Percentiles rank a stretch among this genome's conserved stretches.
Conservation (phyloP, 2,113 vertebrate species). For the Maccullochella peelii region DNA sequence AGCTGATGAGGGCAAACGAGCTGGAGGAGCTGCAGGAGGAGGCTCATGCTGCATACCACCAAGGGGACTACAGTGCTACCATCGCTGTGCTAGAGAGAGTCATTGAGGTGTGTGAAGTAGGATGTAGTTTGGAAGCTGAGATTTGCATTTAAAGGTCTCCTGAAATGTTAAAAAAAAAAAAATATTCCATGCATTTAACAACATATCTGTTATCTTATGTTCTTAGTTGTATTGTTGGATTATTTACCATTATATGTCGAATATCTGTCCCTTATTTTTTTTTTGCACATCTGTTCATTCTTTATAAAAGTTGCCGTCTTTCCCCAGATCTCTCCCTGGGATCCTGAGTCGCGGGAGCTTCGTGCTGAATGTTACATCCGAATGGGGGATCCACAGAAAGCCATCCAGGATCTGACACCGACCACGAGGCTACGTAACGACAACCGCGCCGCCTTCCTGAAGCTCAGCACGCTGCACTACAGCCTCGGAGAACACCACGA, state of each 20-base stretch:
- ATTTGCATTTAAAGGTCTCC: not conserved
- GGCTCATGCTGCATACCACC: constrained; percentile 77
- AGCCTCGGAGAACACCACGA: constrained; percentile 86
- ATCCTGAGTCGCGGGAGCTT: constrained; percentile 85
- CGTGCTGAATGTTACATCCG: constrained; percentile 86
- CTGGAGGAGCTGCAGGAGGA: constrained; percentile 83
- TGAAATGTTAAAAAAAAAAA: not conserved
- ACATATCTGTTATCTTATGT: not conserved
- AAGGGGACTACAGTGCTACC: constrained; percentile 80
- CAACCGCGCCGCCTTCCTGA: constrained; percentile 87
- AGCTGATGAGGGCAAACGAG: constrained; percentile 79
- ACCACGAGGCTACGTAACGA: constrained; percentile 85
- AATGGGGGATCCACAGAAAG: constrained; percentile 86
- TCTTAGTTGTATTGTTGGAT: not conserved
- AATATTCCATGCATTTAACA: not conserved
- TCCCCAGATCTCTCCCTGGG: constrained; percentile 87
- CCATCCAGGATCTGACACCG: constrained; percentile 87
- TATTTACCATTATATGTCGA: not conserved
- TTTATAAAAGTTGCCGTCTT: not conserved
- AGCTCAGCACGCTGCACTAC: constrained; percentile 87
- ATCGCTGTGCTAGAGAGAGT: constrained; percentile 81
- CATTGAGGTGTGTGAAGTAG: constrained; percentile 79
- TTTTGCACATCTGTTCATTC: not conserved
- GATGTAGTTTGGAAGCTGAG: not conserved
- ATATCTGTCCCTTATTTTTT: too few species aligned